These are phyloP conservation scores for Corythornis leucogaster DNA, from an alignment of 2,797 vertebrate species.

Conservation along the genomic window DNA sequence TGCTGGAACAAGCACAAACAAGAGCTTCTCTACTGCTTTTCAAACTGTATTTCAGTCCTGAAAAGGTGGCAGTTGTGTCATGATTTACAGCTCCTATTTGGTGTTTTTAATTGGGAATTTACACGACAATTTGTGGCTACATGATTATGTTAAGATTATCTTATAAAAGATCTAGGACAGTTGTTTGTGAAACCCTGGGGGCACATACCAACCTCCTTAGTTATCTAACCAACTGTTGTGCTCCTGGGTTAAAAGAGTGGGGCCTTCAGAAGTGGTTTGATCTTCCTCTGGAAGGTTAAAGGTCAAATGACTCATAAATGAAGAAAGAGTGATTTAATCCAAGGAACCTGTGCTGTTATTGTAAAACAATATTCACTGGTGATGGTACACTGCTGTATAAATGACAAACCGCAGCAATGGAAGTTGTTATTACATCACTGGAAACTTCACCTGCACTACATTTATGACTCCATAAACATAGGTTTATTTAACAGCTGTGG, in stretches of 20 bases:
- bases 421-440: slow-evolving; percentile 80
- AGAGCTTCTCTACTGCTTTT: slow-evolving; percentile 13
- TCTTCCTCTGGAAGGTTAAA: slow-evolving; percentile 84
- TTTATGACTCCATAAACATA: slow-evolving; percentile 76
- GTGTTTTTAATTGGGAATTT: slow-evolving; percentile 75
- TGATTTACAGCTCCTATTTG: slow-evolving; percentile 69
- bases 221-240: slow-evolving; percentile 77
- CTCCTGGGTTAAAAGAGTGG: slow-evolving; percentile 79
- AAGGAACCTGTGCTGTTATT: slow-evolving; percentile 84
- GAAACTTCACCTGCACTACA: slow-evolving; percentile 75
- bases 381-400: slow-evolving; percentile 82
- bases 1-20: slow-evolving; percentile 11
- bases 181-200: slow-evolving; percentile 74
- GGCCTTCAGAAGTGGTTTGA: slow-evolving; percentile 85
- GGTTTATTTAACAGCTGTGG: slow-evolving; percentile 78
- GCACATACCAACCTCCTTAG: slow-evolving; percentile 81
- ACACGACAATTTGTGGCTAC: slow-evolving; percentile 83
- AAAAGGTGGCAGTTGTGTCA: slow-evolving; percentile 49
- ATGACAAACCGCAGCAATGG: slow-evolving; percentile 79
- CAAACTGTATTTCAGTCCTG: not conserved
- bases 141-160: slow-evolving; percentile 74
- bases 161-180: slow-evolving; percentile 66
- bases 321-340: slow-evolving; percentile 86
- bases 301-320: slow-evolving; percentile 85
- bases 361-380: slow-evolving; percentile 82